phyloP scores from a whole-genome alignment of 1,140 invertebrate genomes.

The Goniozus legneri region DNA sequence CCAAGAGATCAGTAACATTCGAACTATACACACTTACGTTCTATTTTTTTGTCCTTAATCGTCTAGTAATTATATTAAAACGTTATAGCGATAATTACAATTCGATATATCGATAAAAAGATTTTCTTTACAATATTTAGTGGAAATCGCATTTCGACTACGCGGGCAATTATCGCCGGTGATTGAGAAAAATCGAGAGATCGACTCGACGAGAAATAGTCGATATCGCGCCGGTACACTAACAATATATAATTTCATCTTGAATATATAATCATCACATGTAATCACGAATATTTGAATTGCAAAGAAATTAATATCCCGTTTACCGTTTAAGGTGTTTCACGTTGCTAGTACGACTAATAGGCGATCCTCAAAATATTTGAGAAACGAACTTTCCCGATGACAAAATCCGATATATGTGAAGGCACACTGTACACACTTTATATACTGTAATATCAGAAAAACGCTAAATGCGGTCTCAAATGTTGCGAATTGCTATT shows the following conservation, averaged over 20 bases:
- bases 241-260: background rate
- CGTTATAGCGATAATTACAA: constrained; percentile 36
- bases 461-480: constrained; percentile 32
- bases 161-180: constrained; percentile 5
- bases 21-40: constrained; percentile 49
- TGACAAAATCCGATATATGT: background rate
- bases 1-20: constrained; percentile 18
- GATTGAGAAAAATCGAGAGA: no score
- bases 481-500: constrained; percentile 17
- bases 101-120: constrained; percentile 33
- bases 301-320: background rate
- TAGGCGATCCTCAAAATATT: no score
- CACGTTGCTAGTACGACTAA: no score
- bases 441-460: constrained; percentile 39
- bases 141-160: no score
- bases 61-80: constrained; percentile 42
- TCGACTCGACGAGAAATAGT: background rate
- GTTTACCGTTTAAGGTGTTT: background rate
- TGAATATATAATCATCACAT: background rate
- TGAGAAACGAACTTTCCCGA: background rate
- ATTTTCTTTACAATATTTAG: no score
- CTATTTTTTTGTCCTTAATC: constrained; percentile 34
- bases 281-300: background rate
- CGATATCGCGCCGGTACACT: background rate
- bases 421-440: constrained; percentile 44